Evolutionary conservation across 2,888 invertebrate genomes (phyloP).

Genomic region (Aradus depressus): DNA sequence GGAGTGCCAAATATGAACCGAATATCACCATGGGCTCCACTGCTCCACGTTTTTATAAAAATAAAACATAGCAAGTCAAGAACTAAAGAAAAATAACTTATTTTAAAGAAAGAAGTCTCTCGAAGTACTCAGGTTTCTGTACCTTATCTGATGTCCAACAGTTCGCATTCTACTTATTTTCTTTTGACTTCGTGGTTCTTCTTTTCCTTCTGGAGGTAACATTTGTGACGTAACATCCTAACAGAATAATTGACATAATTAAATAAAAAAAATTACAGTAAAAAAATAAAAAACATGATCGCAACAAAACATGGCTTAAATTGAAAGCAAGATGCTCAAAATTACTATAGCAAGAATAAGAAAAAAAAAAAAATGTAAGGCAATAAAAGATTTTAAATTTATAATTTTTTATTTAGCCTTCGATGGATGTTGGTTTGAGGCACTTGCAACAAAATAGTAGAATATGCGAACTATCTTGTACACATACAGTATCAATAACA

Average conservation of each 20-base stretch:
- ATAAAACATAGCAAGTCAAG: too few species aligned
- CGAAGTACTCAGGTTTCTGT: background rate
- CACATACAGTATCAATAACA: too few species aligned
- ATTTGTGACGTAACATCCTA: conserved; percentile 50
- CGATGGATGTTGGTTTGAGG: too few species aligned
- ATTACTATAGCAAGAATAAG: background rate
- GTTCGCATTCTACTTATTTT: conserved; percentile 59
- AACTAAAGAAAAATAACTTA: too few species aligned
- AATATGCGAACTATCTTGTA: too few species aligned
- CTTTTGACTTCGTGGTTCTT: conserved; percentile 13
- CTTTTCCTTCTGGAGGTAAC: conserved; percentile 45
- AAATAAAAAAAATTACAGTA: background rate
- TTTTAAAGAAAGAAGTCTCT: background rate
- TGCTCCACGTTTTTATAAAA: too few species aligned
- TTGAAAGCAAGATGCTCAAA: background rate
- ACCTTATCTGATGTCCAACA: conserved; percentile 69
- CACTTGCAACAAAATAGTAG: too few species aligned
- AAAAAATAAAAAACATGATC: background rate
- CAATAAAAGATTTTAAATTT: background rate
- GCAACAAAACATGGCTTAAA: background rate
- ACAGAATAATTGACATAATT: conserved; percentile 28
- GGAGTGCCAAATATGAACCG: too few species aligned
- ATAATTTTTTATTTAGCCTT: background rate
- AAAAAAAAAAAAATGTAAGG: background rate
- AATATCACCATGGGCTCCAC: too few species aligned